phyloP scores from a whole-genome alignment of 1,140 invertebrate genomes.

The Anthonomus grandis region DNA sequence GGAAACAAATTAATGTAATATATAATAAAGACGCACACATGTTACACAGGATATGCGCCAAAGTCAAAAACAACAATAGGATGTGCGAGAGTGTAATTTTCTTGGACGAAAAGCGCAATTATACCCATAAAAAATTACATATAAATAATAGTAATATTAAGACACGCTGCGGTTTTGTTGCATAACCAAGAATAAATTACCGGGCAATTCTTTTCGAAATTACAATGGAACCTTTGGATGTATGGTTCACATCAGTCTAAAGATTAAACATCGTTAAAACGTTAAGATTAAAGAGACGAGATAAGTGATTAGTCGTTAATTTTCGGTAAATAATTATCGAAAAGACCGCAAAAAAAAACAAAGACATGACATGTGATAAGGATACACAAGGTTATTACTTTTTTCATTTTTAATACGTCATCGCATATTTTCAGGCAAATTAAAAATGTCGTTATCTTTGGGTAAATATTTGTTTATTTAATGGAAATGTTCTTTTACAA shows the following conservation, averaged over 20 bases:
- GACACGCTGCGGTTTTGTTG: constrained; percentile 11
- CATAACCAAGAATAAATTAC: constrained; percentile 27
- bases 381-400: constrained; percentile 14
- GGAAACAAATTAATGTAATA: no score
- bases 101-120: constrained; percentile 22
- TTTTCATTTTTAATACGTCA: constrained; percentile 4
- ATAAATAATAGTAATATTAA: constrained; percentile 25
- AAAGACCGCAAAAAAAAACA: constrained; percentile 22
- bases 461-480: no score
- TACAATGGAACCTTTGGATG: no score
- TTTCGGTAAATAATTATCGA: constrained; percentile 23
- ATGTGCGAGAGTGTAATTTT: constrained; percentile 18
- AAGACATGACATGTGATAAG: constrained; percentile 19
- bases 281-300: constrained; percentile 25
- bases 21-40: no score
- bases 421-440: not conserved
- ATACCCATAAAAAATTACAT: constrained; percentile 21
- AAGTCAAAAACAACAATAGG: constrained; percentile 8
- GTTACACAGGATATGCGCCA: constrained; percentile 10
- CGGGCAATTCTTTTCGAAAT: constrained; percentile 21
- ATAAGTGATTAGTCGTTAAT: constrained; percentile 24
- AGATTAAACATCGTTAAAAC: constrained; percentile 25
- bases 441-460: no score
- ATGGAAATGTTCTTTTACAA: no score
- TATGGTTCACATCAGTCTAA: no score